These are phyloP conservation scores for Brachyrhaphis roseni DNA, from an alignment of 2,797 vertebrate genomes.

Conservation along the genomic window DNA sequence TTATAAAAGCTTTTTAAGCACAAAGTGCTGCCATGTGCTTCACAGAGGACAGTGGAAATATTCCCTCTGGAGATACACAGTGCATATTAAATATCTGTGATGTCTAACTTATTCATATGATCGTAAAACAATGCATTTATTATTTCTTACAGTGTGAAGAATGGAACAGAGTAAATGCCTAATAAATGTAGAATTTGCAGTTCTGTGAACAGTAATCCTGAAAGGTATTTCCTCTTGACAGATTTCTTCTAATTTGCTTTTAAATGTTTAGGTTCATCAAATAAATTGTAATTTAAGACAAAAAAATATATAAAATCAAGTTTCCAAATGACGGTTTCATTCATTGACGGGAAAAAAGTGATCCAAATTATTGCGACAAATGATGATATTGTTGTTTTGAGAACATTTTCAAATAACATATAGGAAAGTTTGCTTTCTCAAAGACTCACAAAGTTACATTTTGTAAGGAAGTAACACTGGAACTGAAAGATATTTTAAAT, in stretches of 20 bases:
- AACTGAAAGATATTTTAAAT: no score
- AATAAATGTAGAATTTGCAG: background rate
- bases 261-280: background rate
- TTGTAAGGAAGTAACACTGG: no score
- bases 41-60: background rate
- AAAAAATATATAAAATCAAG: background rate
- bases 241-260: background rate
- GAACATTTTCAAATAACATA: no score
- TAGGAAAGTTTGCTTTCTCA: no score
- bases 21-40: background rate
- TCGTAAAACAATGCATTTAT: background rate
- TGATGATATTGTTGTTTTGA: no score
- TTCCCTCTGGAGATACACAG: background rate
- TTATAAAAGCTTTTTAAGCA: constrained; percentile 3
- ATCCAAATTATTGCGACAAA: background rate
- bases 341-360: background rate
- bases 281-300: background rate
- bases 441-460: no score
- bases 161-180: background rate
- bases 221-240: background rate
- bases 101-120: background rate
- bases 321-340: background rate
- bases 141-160: background rate
- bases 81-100: background rate
- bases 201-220: background rate